Conservation (phyloP, 2,888 invertebrate species). For the Teleogryllus oceanicus region DNA sequence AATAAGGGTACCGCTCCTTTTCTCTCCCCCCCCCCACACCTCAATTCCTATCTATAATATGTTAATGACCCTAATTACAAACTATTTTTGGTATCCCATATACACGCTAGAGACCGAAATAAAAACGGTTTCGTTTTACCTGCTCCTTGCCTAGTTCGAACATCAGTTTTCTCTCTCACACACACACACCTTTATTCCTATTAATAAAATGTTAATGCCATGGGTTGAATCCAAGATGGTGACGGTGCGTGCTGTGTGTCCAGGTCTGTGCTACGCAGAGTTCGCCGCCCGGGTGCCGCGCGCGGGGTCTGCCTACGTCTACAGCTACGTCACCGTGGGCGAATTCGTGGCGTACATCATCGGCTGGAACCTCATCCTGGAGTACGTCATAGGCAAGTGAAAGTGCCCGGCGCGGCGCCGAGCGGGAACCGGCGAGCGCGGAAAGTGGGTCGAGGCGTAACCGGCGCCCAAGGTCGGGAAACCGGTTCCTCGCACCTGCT, state of each 20-base stretch:
- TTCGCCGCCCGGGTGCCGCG: constrained; percentile 76
- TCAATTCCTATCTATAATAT: neutral
- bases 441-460: no score
- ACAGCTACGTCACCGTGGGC: constrained; percentile 72
- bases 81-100: no score
- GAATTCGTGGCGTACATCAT: constrained; percentile 77
- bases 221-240: no score
- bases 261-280: constrained; percentile 76
- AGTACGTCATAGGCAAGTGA: constrained; percentile 68
- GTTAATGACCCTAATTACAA: neutral
- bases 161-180: no score
- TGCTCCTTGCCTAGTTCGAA: no score
- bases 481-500: no score
- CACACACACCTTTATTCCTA: neutral
- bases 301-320: constrained; percentile 81
- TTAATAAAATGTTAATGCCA: no score
- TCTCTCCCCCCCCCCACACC: neutral
- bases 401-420: constrained; percentile 18
- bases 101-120: no score
- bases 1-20: neutral
- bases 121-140: no score
- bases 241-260: constrained; percentile 39
- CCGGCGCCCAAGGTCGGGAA: no score
- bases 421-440: no score
- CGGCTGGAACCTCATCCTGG: constrained; percentile 79